Base-by-base conservation (phyloP, 2,888 invertebrate species). In the Cyclophora albipunctata region DNA sequence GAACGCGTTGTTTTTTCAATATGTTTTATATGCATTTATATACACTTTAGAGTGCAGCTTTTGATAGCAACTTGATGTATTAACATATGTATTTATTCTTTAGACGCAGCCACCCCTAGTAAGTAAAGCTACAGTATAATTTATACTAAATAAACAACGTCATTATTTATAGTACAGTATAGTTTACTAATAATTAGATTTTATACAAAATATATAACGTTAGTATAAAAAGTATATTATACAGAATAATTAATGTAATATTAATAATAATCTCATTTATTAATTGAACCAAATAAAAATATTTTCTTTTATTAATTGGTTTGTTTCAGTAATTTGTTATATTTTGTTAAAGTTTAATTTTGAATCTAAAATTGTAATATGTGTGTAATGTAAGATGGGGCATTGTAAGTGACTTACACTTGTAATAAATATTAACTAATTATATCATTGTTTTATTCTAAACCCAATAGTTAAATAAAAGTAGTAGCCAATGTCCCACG, bases 281-380 rank as follows among this genome's bases (percentile, higher is more conserved):
- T 47, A 50, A 45, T 52, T 51, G 55, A 61, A 56, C 61, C 61
- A 61, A 61, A 61, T 59, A 61, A 61, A 61, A 61, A 20, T 20
- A 20, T 20, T 20, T 20, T 20, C 20, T 20, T 20, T 59, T 59
- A 59, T 59, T 54, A 1, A 61, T 61, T 54, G 61, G 60, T 59
- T 55, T 57, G 58, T 61, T 49, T 54, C 50, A 46, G 48, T 45
- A 46, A 46, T 37, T 50, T 54, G 53, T 60, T 61, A 54, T 59
- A 56, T 54, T 53, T 49, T 54, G 34, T 43, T 52, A 51, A 52
- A 61, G 61, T 56, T 61, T 59, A 55, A 61, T 57, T 55, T 53
- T 55, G 48, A 48, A 51, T 49, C 55, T 49, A 51, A 54, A 54
- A 45, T 45, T 55, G 48, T 54, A 55, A 37, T 37, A 34, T 43